phyloP scores from a whole-genome alignment of 2,113 vertebrate genomes.

The Ageneiosus marmoratus region DNA sequence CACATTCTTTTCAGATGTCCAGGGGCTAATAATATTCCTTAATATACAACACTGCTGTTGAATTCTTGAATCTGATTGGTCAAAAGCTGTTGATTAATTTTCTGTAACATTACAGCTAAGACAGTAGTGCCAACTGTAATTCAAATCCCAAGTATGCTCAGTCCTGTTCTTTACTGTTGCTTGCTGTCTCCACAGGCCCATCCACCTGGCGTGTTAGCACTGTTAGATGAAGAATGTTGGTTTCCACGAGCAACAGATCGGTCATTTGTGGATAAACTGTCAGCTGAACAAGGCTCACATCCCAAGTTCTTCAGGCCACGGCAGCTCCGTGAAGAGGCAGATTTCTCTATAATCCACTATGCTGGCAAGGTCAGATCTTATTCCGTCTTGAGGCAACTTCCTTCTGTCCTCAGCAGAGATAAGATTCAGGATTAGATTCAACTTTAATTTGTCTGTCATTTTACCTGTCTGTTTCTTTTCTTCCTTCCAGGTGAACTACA shows the following conservation, averaged over 20 bases:
- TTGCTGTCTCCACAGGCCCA: conserved; percentile 69
- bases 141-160: background rate
- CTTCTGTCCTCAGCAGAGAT: background rate
- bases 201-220: conserved; percentile 84
- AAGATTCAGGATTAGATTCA: background rate
- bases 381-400: background rate
- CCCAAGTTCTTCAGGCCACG: conserved; percentile 85
- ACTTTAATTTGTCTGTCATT: background rate
- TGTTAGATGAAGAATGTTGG: conserved; percentile 92
- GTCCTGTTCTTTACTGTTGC: conserved; percentile 1
- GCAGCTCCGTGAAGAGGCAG: conserved; percentile 82
- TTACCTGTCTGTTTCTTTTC: background rate
- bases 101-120: background rate
- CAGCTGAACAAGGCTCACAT: conserved; percentile 81
- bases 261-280: conserved; percentile 87
- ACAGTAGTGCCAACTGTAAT: background rate
- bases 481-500: conserved; percentile 82
- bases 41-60: background rate
- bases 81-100: background rate
- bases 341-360: conserved; percentile 89
- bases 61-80: background rate
- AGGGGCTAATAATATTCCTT: background rate
- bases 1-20: too few relatives aligned
- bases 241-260: conserved; percentile 90
- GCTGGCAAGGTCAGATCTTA: conserved; percentile 81